Conservation (phyloP, 1,140 invertebrate species). For the Saxidomus purpurata region DNA sequence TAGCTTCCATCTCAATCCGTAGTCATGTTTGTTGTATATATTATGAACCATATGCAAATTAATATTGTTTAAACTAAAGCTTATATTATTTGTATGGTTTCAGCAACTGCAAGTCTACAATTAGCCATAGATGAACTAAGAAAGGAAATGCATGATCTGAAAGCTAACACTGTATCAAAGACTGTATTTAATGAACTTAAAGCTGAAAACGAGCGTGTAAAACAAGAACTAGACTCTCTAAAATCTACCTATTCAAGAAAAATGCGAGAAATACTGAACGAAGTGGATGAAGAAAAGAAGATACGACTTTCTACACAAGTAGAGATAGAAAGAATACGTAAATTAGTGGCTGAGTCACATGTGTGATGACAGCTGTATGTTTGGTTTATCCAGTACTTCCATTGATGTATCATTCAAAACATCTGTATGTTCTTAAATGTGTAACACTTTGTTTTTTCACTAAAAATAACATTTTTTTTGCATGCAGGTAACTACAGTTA, state of each 20-base stretch:
- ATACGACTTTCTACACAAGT: slow-evolving; percentile 85
- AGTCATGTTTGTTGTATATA: too few relatives aligned
- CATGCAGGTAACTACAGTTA: not conserved
- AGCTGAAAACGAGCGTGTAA: slow-evolving; percentile 79
- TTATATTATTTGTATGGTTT: too few relatives aligned
- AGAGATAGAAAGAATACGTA: slow-evolving; percentile 85
- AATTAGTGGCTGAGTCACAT: slow-evolving; percentile 82
- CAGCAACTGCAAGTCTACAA: slow-evolving; percentile 65
- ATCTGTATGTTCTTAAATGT: not conserved
- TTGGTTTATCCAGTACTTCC: not conserved
- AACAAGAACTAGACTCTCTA: slow-evolving; percentile 80
- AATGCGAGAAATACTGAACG: slow-evolving; percentile 83
- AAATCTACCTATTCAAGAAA: slow-evolving; percentile 79
- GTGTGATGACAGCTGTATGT: slow-evolving; percentile 68
- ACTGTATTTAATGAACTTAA: slow-evolving; percentile 81
- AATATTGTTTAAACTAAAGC: too few relatives aligned
- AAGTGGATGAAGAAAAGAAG: slow-evolving; percentile 87
- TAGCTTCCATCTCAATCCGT: too few relatives aligned
- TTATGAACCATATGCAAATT: too few relatives aligned
- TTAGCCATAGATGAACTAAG: slow-evolving; percentile 80
- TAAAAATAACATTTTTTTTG: not conserved
- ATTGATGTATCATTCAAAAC: not conserved
- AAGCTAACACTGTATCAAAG: slow-evolving; percentile 79
- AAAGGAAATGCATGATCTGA: slow-evolving; percentile 77
- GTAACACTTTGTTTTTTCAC: not conserved